Conservation (phyloP, 2,113 vertebrate species). For the Gymnocephalus cernua region DNA sequence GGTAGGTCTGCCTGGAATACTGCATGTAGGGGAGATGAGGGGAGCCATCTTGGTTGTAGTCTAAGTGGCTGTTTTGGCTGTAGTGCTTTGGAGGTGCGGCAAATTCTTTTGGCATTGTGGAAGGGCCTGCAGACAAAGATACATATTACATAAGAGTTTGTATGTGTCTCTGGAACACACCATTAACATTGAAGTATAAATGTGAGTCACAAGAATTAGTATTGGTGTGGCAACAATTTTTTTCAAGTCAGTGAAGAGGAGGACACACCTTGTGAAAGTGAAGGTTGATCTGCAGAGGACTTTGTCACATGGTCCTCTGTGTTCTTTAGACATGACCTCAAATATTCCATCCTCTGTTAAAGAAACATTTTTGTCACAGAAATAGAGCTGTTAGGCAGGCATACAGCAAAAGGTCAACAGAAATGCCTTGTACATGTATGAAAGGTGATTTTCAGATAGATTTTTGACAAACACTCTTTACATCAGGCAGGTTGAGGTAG, state of each 20-base stretch:
- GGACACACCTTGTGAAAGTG: conserved; percentile 52
- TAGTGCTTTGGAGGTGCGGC: conserved; percentile 15
- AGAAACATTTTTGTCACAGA: conserved; percentile 11
- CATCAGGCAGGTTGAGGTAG: not conserved
- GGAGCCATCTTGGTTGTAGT: conserved; percentile 37
- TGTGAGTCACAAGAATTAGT: not conserved
- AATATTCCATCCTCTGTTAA: conserved; percentile 63
- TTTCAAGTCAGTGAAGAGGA: not conserved
- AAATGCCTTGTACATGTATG: not conserved
- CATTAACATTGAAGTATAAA: not conserved
- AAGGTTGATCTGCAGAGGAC: conserved; percentile 21
- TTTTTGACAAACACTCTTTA: not conserved
- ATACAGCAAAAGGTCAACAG: not conserved
- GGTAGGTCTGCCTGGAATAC: conserved; percentile 56
- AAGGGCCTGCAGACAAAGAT: conserved; percentile 35
- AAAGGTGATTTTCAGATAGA: not conserved
- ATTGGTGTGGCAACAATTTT: not conserved
- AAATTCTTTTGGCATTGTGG: conserved; percentile 13
- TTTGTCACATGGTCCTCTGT: conserved; percentile 31
- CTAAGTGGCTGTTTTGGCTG: conserved; percentile 30
- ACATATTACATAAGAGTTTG: not conserved
- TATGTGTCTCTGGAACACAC: not conserved
- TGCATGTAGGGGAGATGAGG: conserved; percentile 10
- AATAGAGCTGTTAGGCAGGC: not conserved
- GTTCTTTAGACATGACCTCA: conserved; percentile 45